Base-by-base conservation (phyloP, 35 echinoderm and acorn worm species). In the Diadema setosum region DNA sequence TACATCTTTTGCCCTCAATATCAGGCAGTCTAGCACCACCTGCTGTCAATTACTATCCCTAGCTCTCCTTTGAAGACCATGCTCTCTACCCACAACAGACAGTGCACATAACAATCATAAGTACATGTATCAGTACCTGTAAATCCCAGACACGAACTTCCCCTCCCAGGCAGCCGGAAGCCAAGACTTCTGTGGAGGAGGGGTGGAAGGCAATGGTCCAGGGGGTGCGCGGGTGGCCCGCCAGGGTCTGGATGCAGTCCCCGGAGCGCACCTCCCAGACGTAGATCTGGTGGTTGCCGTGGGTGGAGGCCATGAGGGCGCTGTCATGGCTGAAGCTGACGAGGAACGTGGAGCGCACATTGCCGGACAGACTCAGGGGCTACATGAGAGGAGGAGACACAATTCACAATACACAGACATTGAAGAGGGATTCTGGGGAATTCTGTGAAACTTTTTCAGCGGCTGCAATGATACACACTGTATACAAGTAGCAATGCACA, bases 91-190 rank as follows among this genome's bases (percentile, higher is more conserved):
- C n/a, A n/a, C n/a, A n/a, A n/a, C n/a, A n/a, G n/a, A n/a, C n/a
- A n/a, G n/a, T n/a, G n/a, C n/a, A n/a, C n/a, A n/a, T n/a, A n/a
- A n/a, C n/a, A n/a, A n/a, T n/a, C n/a, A n/a, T n/a, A n/a, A n/a
- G n/a, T n/a, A n/a, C n/a, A n/a, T n/a, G n/a, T n/a, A n/a, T n/a
- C n/a, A 23, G 70, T 92, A 99, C 96, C 89, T 99, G 93, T 37
- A 99, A 84, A 73, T 99, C 96, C 96, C 96, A 99, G 39, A 99
- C 93, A 46, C 96, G 64, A 1, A 99, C 93, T 55, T 99, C 93
- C 5, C 96, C 96, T 2, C 89, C 90, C 17, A 99, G 80, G 58
- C 96, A 99, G 2, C 92, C 96, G 8, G 96, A 99, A 43, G 96
- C 96, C 37, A 99, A 84, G 21, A 99, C 82, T 24, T 95, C 96